Base-by-base conservation (phyloP, 1,140 invertebrate species). In the Zaprionus tsacasi region DNA sequence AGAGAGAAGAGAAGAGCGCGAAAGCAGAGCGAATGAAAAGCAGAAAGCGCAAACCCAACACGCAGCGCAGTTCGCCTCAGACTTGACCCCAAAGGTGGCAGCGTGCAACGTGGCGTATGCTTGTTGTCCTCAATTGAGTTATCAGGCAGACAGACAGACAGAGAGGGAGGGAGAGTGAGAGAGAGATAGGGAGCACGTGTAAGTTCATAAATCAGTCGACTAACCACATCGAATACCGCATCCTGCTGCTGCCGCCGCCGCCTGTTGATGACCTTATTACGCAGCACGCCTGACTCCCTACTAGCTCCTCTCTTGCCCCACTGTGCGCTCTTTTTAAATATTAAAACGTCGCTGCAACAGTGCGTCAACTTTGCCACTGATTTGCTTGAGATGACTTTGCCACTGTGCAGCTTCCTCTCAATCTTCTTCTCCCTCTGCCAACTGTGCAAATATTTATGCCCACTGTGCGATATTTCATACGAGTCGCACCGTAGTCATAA, bases 261-360 rank as follows among this genome's bases (percentile, higher is more conserved):
- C 76, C 70, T 69, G 70, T 82, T 86, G 83, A 88, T 87, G 83
- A 82, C 76, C 83, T 87, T 87, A 87, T 87, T 87, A 87, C 60
- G 67, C 52, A 75, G 71, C 82, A 71, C 52, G 30, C 67, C 58
- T 56, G 55, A 13, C 36, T 11, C 52, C 15, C 38, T 0, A 1
- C 21, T 21, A 21, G 21, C 33, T 35, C 6, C 36, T 6, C 10
- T 35, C 33, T 7, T 8, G 6, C 15, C 59, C 57, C n/a, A 40
- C 57, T 38, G 57, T 3, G 40, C 40, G n/a, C n/a, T 15, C n/a
- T 43, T n/a, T 59, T 54, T 82, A 71, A 87, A 88, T 82, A 80
- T 87, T 82, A 80, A 82, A 88, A 59, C 63, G 17, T 50, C 48
- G 17, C 57, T 45, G 45, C 54, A 58, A 58, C 17, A 36, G 11